Evolutionary conservation across 2,797 vertebrate species (phyloP).

Genomic region (Xiphorhynchus erythropygius): DNA sequence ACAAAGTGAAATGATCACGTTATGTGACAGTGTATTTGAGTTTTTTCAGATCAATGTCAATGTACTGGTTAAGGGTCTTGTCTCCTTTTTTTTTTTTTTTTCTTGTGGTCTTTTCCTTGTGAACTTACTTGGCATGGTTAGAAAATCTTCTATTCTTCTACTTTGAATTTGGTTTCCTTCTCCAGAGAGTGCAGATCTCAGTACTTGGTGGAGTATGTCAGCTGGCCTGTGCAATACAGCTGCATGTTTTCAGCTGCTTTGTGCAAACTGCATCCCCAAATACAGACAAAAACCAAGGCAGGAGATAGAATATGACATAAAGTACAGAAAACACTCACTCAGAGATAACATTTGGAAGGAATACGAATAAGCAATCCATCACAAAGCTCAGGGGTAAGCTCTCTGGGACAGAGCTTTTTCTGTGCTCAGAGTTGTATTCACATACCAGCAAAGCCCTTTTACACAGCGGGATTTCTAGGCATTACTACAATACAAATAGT

Average conservation of each 20-base stretch:
- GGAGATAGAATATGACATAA: slow-evolving; percentile 40
- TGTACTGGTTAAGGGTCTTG: not conserved
- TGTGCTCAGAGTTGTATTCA: not conserved
- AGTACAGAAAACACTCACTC: slow-evolving; percentile 7
- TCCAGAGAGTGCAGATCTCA: not conserved
- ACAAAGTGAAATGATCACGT: slow-evolving; percentile 12
- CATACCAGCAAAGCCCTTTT: not conserved
- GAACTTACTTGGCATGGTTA: not conserved
- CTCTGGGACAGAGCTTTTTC: not conserved
- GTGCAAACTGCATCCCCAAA: not conserved
- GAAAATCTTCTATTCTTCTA: not conserved
- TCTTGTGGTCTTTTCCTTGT: not conserved
- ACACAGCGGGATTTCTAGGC: slow-evolving; percentile 10
- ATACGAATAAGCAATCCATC: slow-evolving; percentile 4
- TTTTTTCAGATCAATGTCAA: not conserved
- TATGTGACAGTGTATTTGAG: not conserved
- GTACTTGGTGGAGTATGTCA: not conserved
- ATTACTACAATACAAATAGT: slow-evolving; percentile 43
- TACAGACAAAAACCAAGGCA: not conserved
- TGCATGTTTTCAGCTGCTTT: not conserved
- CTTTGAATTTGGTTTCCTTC: not conserved
- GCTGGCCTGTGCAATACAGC: not conserved
- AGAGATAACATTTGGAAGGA: slow-evolving; percentile 24
- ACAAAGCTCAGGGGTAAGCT: slow-evolving; percentile 25
- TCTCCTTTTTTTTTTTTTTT: not conserved